Evolutionary conservation across 2,113 vertebrate genomes (phyloP).

Genomic region (Podilymbus podiceps): DNA sequence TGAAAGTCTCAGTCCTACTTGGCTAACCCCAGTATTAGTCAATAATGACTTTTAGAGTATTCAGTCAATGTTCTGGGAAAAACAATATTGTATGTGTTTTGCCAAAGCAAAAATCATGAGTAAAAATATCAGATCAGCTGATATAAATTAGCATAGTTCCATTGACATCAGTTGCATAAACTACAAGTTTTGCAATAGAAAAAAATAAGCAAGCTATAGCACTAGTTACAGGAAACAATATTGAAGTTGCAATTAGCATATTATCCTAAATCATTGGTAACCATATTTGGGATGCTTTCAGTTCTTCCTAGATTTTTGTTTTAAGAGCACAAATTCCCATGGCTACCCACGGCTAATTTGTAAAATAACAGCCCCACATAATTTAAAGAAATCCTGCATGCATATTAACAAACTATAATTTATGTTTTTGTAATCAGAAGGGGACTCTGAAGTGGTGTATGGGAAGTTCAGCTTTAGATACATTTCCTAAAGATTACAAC

Average conservation of each 20-base stretch:
- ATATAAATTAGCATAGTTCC: slow-evolving; percentile 7
- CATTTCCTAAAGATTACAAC: neutral
- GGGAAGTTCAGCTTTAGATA: neutral
- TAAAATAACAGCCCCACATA: neutral
- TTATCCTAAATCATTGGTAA: neutral
- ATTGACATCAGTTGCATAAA: neutral
- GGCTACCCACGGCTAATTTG: neutral
- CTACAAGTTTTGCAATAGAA: neutral
- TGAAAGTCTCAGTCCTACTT: slow-evolving; percentile 1
- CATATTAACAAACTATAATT: neutral
- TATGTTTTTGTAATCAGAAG: neutral
- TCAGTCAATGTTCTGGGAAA: neutral
- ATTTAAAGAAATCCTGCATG: neutral
- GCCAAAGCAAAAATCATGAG: slow-evolving; percentile 27
- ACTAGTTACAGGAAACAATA: neutral
- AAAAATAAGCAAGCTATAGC: neutral
- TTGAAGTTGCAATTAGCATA: neutral
- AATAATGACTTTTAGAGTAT: neutral
- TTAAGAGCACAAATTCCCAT: neutral
- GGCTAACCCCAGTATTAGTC: slow-evolving; percentile 22
- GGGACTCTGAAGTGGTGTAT: neutral
- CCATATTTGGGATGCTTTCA: neutral
- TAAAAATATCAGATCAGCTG: slow-evolving; percentile 39
- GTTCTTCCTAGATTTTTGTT: neutral
- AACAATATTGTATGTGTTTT: neutral